Evolutionary conservation across 2,113 vertebrate genomes (phyloP).

Genomic region (Seriola quinqueradiata): DNA sequence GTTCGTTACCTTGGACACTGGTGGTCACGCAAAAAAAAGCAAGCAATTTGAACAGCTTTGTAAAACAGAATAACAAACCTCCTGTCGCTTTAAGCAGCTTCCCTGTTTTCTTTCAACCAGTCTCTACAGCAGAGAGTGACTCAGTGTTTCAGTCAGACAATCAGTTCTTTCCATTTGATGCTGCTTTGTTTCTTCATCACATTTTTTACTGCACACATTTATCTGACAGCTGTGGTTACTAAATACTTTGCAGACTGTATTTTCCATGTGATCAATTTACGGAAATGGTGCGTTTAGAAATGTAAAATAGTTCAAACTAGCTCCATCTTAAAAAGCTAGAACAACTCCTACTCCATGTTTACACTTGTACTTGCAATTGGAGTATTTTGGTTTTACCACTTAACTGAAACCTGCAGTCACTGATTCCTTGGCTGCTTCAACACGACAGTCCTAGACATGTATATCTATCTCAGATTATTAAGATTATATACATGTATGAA

Average conservation of each 20-base stretch:
- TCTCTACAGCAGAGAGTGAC: background rate
- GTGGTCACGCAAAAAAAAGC: conserved; percentile 34
- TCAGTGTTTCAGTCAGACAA: background rate
- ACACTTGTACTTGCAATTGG: no score
- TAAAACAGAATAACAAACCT: background rate
- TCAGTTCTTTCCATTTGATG: background rate
- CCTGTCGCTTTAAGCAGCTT: conserved; percentile 7
- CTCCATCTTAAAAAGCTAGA: background rate
- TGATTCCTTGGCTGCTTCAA: background rate
- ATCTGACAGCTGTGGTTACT: background rate
- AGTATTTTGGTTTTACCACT: no score
- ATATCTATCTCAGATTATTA: background rate
- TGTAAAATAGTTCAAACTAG: background rate
- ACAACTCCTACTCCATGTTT: no score
- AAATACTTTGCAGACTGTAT: background rate
- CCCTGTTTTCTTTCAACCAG: background rate
- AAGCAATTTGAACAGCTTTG: background rate
- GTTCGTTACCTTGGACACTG: conserved; percentile 18
- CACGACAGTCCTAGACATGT: no score
- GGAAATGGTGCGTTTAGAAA: background rate
- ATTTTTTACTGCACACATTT: background rate
- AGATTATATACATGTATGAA: no score
- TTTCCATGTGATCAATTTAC: background rate
- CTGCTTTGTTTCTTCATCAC: background rate
- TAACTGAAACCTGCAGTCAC: background rate